Conservation (phyloP, 2,888 invertebrate genomes). For the Spisula subtruncata region DNA sequence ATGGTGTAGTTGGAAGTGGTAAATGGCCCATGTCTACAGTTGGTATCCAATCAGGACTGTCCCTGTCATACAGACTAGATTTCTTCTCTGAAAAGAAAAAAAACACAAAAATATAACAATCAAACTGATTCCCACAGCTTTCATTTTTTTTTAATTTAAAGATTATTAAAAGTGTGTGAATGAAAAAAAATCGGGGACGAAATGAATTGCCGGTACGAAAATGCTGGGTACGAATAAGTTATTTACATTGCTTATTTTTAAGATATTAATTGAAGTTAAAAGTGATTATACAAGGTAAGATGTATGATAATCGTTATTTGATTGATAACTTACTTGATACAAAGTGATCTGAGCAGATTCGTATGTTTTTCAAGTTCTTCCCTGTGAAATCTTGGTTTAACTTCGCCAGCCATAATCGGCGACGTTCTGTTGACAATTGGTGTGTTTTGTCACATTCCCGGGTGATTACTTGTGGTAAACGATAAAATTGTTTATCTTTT, state of each 20-base stretch:
- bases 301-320: too few relatives aligned
- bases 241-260: too few relatives aligned
- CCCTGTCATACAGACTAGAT: not conserved
- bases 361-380: conserved; percentile 41
- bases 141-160: too few relatives aligned
- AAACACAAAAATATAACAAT: not conserved
- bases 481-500: conserved; percentile 13
- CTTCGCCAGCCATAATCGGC: conserved; percentile 46
- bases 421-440: conserved; percentile 15
- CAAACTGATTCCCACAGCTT: too few relatives aligned
- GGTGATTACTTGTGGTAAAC: conserved; percentile 11
- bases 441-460: conserved; percentile 24
- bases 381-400: conserved; percentile 42
- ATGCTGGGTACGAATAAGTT: too few relatives aligned
- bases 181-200: too few relatives aligned
- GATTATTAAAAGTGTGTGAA: too few relatives aligned
- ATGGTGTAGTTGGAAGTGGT: not conserved
- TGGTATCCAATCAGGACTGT: not conserved
- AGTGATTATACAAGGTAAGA: too few relatives aligned
- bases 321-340: not conserved
- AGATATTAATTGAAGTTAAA: too few relatives aligned
- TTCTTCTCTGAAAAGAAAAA: not conserved
- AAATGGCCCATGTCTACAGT: not conserved
- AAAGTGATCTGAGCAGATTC: conserved; percentile 48
- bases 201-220: too few relatives aligned